phyloP scores from a whole-genome alignment of 1,140 invertebrate genomes.

The Drosophila setifemur region DNA sequence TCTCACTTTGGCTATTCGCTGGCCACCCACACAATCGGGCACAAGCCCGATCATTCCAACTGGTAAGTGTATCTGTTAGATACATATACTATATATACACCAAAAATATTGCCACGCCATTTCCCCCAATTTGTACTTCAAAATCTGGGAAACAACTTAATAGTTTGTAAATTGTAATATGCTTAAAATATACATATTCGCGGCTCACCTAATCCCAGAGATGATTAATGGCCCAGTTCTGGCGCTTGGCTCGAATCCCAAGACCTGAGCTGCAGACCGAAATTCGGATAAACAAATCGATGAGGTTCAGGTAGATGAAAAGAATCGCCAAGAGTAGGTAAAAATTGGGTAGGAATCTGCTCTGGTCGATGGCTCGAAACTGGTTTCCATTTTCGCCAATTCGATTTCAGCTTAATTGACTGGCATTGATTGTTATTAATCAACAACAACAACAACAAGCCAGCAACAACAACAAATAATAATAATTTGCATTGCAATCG shows the following conservation, averaged over 20 bases:
- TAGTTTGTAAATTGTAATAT: too few relatives aligned
- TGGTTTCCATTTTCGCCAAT: conserved; percentile 34
- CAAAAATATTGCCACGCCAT: too few relatives aligned
- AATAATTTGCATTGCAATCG: conserved; percentile 48
- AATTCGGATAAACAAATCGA: neutral
- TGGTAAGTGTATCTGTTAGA: too few relatives aligned
- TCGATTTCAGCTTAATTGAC: conserved; percentile 50
- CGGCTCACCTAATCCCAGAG: neutral
- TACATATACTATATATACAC: too few relatives aligned
- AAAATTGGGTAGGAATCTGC: too few relatives aligned
- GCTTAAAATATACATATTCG: too few relatives aligned
- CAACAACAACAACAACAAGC: conserved; percentile 19
- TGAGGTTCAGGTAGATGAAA: conserved; percentile 6
- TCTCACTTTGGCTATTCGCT: conserved; percentile 79
- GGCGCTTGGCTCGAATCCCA: neutral
- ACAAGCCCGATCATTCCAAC: conserved; percentile 72
- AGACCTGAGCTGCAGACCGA: neutral
- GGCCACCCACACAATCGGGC: conserved; percentile 74
- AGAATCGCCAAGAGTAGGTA: conserved; percentile 4
- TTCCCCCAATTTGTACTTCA: too few relatives aligned
- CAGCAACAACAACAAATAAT: conserved; percentile 8
- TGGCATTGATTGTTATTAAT: conserved; percentile 74
- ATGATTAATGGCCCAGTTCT: neutral
- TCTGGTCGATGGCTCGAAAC: conserved; percentile 10
- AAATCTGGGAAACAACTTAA: too few relatives aligned